These are phyloP conservation scores for Arctia plantaginis DNA, from an alignment of 2,888 invertebrate genomes.

Conservation along the genomic window DNA sequence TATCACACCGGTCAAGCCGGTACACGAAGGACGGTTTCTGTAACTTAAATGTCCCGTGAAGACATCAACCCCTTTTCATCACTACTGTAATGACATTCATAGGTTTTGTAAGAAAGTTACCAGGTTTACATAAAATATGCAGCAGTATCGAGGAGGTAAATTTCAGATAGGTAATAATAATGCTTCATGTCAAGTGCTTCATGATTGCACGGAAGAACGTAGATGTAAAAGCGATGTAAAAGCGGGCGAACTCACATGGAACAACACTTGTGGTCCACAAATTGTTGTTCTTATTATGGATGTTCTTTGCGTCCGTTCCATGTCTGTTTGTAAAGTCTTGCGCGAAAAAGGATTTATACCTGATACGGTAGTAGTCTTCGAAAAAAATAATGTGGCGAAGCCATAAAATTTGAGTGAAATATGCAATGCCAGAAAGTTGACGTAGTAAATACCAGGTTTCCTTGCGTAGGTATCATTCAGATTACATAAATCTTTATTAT, in stretches of 20 bases:
- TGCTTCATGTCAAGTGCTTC: constrained; percentile 11
- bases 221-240: too few species aligned
- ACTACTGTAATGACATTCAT: constrained; percentile 60
- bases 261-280: too few species aligned
- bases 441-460: background rate
- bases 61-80: constrained; percentile 57
- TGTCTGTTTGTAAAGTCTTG: too few species aligned
- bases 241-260: too few species aligned
- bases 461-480: too few species aligned
- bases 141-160: constrained; percentile 50
- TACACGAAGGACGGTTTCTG: constrained; percentile 38
- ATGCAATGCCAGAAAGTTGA: background rate
- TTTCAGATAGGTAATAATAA: constrained; percentile 32
- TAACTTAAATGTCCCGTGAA: constrained; percentile 61
- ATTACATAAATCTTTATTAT: too few species aligned
- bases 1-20: too few species aligned
- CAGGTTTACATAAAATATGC: constrained; percentile 67
- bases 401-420: constrained; percentile 4
- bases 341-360: too few species aligned
- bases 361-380: too few species aligned
- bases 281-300: too few species aligned
- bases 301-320: too few species aligned
- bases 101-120: constrained; percentile 61
- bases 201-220: background rate
- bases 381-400: too few species aligned